These are phyloP conservation scores for Sarcophilus harrisii DNA, from an alignment of 2,797 vertebrate genomes.

Conservation along the genomic window DNA sequence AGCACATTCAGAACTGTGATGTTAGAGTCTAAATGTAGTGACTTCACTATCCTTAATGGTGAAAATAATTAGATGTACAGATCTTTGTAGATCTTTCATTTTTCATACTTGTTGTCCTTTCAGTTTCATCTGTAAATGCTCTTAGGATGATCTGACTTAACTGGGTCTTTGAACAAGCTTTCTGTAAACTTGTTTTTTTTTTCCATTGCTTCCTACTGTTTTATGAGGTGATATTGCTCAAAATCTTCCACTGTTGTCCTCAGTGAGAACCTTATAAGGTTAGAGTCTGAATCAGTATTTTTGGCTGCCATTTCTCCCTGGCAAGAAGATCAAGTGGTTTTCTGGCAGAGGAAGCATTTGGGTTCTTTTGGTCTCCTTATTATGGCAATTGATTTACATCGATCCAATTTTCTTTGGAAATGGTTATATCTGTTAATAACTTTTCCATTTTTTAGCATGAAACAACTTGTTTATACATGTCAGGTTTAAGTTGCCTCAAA, in stretches of 20 bases:
- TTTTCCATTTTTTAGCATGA: background rate
- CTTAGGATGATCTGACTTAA: background rate
- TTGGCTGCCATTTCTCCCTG: background rate
- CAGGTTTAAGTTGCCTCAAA: background rate
- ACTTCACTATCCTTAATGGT: background rate
- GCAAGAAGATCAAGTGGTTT: background rate
- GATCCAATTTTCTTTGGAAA: background rate
- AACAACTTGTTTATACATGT: background rate
- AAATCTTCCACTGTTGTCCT: background rate
- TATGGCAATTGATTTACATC: background rate
- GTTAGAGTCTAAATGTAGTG: background rate
- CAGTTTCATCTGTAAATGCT: background rate
- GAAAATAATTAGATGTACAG: background rate
- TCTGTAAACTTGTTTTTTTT: background rate
- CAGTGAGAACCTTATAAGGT: background rate
- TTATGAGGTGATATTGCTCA: background rate
- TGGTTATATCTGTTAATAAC: background rate
- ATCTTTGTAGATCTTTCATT: background rate
- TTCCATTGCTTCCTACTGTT: background rate
- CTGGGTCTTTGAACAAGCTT: background rate
- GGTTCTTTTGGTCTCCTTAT: background rate
- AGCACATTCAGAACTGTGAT: background rate
- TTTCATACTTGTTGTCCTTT: background rate
- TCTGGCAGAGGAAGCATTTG: background rate
- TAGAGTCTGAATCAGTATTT: background rate